Evolutionary conservation across 2,113 vertebrate genomes (phyloP).

Genomic region (Brachyhypopomus occidentalis): DNA sequence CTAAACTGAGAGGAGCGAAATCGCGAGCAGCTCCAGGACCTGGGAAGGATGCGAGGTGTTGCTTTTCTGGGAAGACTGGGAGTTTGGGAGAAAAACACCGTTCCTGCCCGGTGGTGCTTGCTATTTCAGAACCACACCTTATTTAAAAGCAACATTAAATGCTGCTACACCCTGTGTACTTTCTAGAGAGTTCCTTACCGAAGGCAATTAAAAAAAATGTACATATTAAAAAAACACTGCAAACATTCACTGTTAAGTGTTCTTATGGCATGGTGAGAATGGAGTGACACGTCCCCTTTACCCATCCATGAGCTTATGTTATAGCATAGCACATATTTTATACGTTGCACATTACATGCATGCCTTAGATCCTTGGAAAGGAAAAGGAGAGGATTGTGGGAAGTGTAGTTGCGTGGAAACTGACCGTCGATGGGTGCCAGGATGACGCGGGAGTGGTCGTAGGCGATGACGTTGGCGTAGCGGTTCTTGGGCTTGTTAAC

Average conservation of each 20-base stretch:
- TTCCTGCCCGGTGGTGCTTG: background rate
- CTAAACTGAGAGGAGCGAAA: constrained; percentile 46
- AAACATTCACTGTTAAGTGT: too few species aligned
- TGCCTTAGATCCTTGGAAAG: background rate
- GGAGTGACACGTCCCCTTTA: background rate
- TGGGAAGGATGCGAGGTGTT: background rate
- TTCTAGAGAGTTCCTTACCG: too few species aligned
- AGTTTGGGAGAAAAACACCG: background rate
- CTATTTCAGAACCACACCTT: background rate
- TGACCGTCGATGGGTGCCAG: constrained; percentile 94
- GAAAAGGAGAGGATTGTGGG: background rate
- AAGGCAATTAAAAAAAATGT: too few species aligned
- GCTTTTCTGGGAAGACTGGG: background rate
- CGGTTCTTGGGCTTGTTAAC: constrained; percentile 99
- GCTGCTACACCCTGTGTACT: too few species aligned
- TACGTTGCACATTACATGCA: too few species aligned
- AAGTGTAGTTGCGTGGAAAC: background rate
- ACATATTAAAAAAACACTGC: too few species aligned
- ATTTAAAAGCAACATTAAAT: too few species aligned
- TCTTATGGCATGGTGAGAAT: too few species aligned
- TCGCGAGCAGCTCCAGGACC: background rate
- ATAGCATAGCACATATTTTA: too few species aligned
- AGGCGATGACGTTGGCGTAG: constrained; percentile 97
- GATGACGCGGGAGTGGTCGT: constrained; percentile 96
- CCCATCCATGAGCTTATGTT: background rate